Conservation (phyloP, 2,113 vertebrate species). For the Sorex fumeus region DNA sequence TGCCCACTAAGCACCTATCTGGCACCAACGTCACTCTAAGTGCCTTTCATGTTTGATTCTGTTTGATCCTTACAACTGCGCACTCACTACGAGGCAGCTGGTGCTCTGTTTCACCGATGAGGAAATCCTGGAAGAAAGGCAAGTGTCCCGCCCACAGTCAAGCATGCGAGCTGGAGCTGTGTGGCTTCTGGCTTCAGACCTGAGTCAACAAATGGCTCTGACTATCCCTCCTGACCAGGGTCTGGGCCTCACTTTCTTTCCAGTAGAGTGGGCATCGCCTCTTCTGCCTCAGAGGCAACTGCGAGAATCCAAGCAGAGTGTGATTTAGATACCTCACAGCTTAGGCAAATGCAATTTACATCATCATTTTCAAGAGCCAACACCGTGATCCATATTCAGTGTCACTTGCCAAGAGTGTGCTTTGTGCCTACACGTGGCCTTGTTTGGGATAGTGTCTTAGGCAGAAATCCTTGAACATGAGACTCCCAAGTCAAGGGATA, state of each 20-base stretch:
- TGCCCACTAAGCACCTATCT: background rate
- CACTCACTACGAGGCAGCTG: background rate
- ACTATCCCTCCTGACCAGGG: background rate
- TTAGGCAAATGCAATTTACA: background rate
- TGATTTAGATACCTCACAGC: background rate
- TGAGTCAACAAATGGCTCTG: background rate
- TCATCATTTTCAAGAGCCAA: background rate
- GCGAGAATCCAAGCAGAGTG: background rate
- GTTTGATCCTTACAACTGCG: background rate
- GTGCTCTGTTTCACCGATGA: background rate
- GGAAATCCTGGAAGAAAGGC: background rate
- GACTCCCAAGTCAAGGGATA: background rate
- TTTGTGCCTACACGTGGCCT: background rate
- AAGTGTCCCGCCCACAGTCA: background rate
- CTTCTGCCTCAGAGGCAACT: background rate
- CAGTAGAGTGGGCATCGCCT: background rate
- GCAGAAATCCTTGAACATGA: background rate
- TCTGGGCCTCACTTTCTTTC: background rate
- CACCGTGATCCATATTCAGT: too few relatives aligned
- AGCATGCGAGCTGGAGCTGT: background rate
- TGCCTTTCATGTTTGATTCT: background rate
- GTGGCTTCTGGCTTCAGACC: background rate
- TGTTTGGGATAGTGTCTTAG: conserved; percentile 5
- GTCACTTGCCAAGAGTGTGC: background rate
- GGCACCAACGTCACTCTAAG: background rate